Conservation (phyloP, 2,888 invertebrate species). For the Apantesis nais region DNA sequence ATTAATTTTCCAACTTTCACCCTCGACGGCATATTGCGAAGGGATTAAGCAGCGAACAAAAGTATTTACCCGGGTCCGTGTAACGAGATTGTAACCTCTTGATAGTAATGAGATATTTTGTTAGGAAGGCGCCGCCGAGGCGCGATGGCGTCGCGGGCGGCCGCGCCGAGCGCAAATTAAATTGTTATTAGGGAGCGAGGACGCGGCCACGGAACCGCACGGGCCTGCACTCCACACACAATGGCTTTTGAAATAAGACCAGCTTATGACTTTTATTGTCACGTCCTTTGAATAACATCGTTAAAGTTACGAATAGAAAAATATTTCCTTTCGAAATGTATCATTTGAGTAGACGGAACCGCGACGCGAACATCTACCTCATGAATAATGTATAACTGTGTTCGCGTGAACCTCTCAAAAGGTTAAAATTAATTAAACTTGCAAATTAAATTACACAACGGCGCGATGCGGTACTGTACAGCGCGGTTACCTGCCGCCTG, state of each 20-base stretch:
- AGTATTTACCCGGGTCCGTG: conserved; percentile 18
- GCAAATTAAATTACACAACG: conserved; percentile 66
- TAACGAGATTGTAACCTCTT: conserved; percentile 28
- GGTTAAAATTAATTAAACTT: conserved; percentile 74
- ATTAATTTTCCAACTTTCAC: conserved; percentile 16
- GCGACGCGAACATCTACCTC: conserved; percentile 23
- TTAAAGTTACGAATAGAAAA: not conserved
- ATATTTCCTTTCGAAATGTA: not conserved
- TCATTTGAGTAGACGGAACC: conserved; percentile 8
- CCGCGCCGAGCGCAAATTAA: conserved; percentile 20
- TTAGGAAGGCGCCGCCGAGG: conserved; percentile 15
- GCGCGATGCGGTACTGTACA: conserved; percentile 17
- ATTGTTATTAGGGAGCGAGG: conserved; percentile 22
- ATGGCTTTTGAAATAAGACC: conserved; percentile 15
- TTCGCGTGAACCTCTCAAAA: conserved; percentile 53
- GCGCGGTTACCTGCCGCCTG: conserved; percentile 12
- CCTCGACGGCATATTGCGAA: conserved; percentile 9
- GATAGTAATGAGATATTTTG: conserved; percentile 39
- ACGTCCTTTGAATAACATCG: not conserved
- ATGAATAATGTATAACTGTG: conserved; percentile 50
- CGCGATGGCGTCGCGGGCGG: not conserved
- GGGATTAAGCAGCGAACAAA: conserved; percentile 21
- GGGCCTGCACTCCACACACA: conserved; percentile 7
- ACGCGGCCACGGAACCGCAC: not conserved
- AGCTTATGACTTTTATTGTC: not conserved